Percentiles rank a stretch among this genome's conserved stretches.
Evolutionary conservation across 2,113 vertebrate species (phyloP).

Genomic region (Prunella fulvescens): DNA sequence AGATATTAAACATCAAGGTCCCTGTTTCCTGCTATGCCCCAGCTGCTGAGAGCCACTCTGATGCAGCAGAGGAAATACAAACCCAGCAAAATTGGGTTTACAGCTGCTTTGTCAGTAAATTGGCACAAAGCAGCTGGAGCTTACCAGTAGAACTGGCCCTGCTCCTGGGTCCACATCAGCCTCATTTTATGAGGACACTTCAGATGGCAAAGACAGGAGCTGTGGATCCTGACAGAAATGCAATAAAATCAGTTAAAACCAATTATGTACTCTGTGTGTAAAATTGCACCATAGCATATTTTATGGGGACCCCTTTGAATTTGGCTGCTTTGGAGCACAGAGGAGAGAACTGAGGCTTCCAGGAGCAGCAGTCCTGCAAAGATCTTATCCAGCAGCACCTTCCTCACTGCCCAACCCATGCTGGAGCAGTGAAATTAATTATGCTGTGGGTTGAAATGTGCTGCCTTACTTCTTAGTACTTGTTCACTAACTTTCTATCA

Average conservation of each 20-base stretch:
- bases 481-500: not conserved
- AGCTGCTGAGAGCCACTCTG: not conserved
- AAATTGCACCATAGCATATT: not conserved
- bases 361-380: not conserved
- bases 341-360: not conserved
- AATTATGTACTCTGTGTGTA: not conserved
- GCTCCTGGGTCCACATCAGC: not conserved
- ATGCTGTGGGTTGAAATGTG: not conserved
- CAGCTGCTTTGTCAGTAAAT: not conserved
- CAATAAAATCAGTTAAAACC: not conserved
- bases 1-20: not conserved
- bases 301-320: not conserved
- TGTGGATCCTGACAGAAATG: not conserved
- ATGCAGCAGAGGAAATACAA: not conserved
- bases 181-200: not conserved
- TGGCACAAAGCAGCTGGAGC: not conserved
- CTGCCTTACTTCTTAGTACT: not conserved
- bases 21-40: not conserved
- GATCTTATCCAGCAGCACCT: not conserved
- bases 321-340: not conserved
- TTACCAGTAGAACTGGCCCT: not conserved
- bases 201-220: not conserved
- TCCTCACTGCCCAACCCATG: rapidly evolving
- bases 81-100: not conserved
- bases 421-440: not conserved